Conservation (phyloP, 2,797 vertebrate genomes). For the Bovichtus diacanthus region DNA sequence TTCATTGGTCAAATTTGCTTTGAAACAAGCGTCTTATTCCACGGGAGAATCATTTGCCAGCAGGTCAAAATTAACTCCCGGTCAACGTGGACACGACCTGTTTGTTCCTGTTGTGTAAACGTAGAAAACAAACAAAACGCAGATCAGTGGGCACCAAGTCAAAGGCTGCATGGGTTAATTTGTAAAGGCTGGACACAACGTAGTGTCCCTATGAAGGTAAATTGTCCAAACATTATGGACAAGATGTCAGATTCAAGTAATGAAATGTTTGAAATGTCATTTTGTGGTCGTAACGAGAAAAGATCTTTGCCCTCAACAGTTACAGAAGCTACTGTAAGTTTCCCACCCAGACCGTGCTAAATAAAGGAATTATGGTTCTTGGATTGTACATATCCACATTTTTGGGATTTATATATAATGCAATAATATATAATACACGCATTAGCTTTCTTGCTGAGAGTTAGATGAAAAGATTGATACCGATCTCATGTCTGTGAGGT, state of each 20-base stretch:
- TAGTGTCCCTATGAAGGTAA: neutral
- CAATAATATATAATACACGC: neutral
- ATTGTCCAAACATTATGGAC: neutral
- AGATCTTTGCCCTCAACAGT: neutral
- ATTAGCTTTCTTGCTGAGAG: neutral
- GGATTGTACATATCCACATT: conserved; percentile 1
- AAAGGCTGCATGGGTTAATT: neutral
- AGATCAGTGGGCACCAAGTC: neutral
- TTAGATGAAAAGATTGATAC: conserved; percentile 3
- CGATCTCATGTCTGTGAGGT: neutral
- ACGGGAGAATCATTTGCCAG: neutral
- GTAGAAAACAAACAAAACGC: neutral
- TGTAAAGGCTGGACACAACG: neutral
- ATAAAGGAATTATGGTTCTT: conserved; percentile 8
- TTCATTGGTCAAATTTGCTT: neutral
- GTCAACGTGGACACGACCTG: neutral
- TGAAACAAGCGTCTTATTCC: neutral
- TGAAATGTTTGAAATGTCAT: conserved; percentile 26
- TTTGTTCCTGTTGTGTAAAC: conserved; percentile 21
- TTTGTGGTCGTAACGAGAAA: conserved; percentile 10
- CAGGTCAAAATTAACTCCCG: neutral
- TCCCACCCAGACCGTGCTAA: neutral
- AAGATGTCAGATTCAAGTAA: conserved; percentile 31
- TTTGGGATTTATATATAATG: neutral
- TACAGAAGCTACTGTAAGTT: conserved; percentile 1